Evolutionary conservation across 2,113 vertebrate species (phyloP).

Genomic region (Ascaphus truei): DNA sequence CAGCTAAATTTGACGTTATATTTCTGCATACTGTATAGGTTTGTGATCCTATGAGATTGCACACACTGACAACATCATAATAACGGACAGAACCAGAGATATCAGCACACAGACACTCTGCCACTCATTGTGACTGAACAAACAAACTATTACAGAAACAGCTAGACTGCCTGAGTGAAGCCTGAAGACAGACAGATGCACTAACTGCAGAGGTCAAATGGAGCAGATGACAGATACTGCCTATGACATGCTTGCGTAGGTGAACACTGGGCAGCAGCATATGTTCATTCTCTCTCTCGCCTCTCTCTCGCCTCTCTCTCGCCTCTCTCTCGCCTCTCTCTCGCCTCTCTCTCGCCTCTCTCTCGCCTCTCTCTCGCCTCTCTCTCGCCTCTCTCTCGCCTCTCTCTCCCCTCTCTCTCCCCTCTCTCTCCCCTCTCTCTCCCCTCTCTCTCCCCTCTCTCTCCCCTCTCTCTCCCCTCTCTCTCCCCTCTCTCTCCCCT

Average conservation of each 20-base stretch:
- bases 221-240: slow-evolving; percentile 21
- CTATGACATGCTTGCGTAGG: slow-evolving; percentile 13
- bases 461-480: neutral
- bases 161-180: neutral
- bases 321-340: too few relatives aligned
- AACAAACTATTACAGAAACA: slow-evolving; percentile 32
- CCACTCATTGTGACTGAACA: slow-evolving; percentile 25
- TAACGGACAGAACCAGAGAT: neutral
- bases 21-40: too few relatives aligned
- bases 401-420: neutral
- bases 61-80: neutral
- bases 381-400: too few relatives aligned
- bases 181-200: slow-evolving; percentile 31
- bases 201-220: slow-evolving; percentile 38
- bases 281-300: neutral
- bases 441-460: neutral
- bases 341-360: too few relatives aligned
- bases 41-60: too few relatives aligned
- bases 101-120: neutral
- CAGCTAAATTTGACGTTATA: slow-evolving; percentile 3
- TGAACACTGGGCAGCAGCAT: neutral
- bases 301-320: too few relatives aligned
- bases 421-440: neutral
- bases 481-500: too few relatives aligned
- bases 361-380: too few relatives aligned